Evolutionary conservation across 92 coral and sea anemone species (phyloP).

Genomic region (Diadumene lineata): DNA sequence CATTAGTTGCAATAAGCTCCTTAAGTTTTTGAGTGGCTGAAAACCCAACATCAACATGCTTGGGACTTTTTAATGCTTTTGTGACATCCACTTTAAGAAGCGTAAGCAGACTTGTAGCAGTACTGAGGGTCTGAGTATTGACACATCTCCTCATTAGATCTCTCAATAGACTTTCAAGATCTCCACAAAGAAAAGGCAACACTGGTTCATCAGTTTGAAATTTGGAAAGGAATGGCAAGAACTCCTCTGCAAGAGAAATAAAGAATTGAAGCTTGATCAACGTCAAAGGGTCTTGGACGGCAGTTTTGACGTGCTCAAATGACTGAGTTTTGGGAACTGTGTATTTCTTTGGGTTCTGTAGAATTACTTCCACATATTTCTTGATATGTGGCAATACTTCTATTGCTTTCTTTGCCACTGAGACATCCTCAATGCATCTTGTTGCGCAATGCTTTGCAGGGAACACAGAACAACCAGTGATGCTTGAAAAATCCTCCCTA

Average conservation of each 20-base stretch:
- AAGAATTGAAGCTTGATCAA: conserved; percentile 72
- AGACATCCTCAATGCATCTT: conserved; percentile 70
- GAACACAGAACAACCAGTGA: conserved; percentile 54
- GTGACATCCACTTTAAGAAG: not conserved
- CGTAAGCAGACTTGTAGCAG: not conserved
- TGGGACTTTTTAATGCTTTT: no score
- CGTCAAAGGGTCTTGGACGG: conserved; percentile 60
- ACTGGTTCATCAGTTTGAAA: conserved; percentile 61
- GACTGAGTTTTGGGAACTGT: conserved; percentile 77
- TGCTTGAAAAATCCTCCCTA: conserved; percentile 52
- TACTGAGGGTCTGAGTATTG: not conserved
- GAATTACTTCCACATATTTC: conserved; percentile 62
- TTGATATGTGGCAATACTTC: conserved; percentile 47
- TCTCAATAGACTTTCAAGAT: not conserved
- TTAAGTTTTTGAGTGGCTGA: no score
- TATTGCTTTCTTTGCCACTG: conserved; percentile 62
- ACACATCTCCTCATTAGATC: not conserved
- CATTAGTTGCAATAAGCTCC: no score
- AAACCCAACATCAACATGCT: no score
- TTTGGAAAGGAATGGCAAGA: conserved; percentile 56
- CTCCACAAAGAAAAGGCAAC: not conserved
- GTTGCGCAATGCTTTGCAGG: conserved; percentile 54
- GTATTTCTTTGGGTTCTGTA: conserved; percentile 48
- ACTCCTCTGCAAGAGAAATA: conserved; percentile 69
- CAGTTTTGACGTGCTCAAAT: conserved; percentile 41